Percentiles rank a stretch among this genome's conserved stretches.
phyloP scores from a whole-genome alignment of 2,888 invertebrate species.

The Eristalis intricaria region DNA sequence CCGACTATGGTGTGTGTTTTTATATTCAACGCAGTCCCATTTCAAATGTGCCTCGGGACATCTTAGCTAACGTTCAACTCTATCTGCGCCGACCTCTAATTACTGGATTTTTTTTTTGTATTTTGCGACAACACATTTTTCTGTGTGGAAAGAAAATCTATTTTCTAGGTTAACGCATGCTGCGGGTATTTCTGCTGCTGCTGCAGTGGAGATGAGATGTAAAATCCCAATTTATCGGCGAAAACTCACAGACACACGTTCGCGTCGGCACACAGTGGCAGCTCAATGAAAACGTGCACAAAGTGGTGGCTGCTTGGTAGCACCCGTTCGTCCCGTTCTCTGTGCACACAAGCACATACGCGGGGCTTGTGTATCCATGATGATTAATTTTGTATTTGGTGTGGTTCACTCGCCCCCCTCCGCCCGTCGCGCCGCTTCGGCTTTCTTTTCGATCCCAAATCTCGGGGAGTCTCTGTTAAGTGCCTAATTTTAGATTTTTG shows the following conservation, averaged over 20 bases:
- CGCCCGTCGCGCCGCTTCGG: too few relatives aligned
- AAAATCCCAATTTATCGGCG: not conserved
- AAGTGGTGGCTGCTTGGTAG: not conserved
- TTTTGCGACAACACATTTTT: too few relatives aligned
- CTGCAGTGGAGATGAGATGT: not conserved
- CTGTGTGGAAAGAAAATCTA: not conserved
- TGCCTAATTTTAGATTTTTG: not conserved
- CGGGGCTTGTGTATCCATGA: not conserved
- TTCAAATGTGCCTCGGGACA: slow-evolving; percentile 4
- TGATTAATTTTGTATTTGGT: not conserved
- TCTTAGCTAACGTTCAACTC: not conserved
- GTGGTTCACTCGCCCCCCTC: not conserved
- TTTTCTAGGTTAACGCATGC: not conserved
- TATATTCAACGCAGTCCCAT: not conserved
- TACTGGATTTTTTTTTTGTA: not conserved
- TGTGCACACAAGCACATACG: not conserved
- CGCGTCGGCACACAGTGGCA: not conserved
- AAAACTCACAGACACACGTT: not conserved
- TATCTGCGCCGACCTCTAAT: not conserved
- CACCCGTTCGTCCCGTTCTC: not conserved
- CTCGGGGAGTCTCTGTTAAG: not conserved
- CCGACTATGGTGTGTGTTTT: slow-evolving; percentile 2
- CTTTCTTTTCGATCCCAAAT: not conserved
- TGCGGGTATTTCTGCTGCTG: not conserved
- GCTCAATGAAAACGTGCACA: not conserved